Percentiles rank a stretch among this genome's conserved stretches.
Evolutionary conservation across 2,113 vertebrate species (phyloP).

Genomic region (Dipodomys merriami): DNA sequence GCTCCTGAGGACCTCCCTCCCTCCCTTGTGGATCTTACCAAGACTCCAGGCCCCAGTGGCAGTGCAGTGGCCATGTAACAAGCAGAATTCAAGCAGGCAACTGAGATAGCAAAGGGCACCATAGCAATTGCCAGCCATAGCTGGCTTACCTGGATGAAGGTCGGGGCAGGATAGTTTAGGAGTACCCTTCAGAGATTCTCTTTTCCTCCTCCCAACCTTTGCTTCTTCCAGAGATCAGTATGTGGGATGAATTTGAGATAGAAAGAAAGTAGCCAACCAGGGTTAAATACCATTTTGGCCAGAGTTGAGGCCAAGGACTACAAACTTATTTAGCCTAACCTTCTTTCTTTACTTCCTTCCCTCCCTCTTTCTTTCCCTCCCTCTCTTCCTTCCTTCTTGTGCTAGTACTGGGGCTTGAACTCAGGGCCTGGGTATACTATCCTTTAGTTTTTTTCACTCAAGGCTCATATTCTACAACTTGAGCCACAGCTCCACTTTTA

Average conservation of each 20-base stretch:
- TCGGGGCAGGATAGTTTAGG: not conserved
- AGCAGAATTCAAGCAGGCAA: constrained; percentile 71
- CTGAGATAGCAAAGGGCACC: constrained; percentile 66
- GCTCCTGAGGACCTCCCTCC: not conserved
- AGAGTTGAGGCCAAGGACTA: no score
- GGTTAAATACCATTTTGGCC: not conserved
- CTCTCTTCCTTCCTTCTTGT: no score
- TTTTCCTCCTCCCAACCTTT: not conserved
- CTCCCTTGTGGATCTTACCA: constrained; percentile 65
- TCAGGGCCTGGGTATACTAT: no score
- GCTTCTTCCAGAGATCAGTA: not conserved
- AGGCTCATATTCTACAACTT: no score
- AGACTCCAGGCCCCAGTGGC: constrained; percentile 68
- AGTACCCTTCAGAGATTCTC: not conserved
- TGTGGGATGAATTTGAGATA: not conserved
- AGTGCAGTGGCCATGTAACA: constrained; percentile 71
- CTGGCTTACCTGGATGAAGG: constrained; percentile 77
- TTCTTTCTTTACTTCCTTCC: no score
- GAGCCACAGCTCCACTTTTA: no score
- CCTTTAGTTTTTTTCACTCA: no score
- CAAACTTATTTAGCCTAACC: no score
- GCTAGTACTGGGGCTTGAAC: no score
- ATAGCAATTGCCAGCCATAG: constrained; percentile 70
- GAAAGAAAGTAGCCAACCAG: not conserved
- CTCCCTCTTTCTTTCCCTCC: no score